Conservation (phyloP, 2,888 invertebrate species). For the Magallana nippona region DNA sequence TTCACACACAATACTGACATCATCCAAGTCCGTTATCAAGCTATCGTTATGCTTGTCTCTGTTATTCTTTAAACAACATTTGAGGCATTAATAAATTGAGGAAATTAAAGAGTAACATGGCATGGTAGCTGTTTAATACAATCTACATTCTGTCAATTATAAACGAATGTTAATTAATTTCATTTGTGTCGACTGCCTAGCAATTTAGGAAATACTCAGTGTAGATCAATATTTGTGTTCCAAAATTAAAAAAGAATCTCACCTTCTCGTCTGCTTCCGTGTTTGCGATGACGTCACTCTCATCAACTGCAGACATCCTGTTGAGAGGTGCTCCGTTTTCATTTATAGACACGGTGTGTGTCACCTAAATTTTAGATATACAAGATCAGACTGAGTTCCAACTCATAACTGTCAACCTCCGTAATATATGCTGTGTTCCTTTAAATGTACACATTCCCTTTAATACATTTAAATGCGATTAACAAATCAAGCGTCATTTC, state of each 20-base stretch:
- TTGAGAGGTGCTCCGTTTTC: neutral
- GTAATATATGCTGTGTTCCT: neutral
- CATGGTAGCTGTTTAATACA: too few relatives aligned
- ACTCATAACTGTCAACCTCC: neutral
- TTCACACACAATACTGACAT: neutral
- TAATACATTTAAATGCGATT: neutral
- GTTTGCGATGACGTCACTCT: neutral
- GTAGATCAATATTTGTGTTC: neutral
- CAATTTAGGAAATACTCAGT: neutral
- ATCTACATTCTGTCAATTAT: too few relatives aligned
- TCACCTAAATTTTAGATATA: neutral
- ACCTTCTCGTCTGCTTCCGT: neutral
- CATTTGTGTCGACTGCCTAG: neutral
- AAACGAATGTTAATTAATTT: neutral
- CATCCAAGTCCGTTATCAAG: neutral
- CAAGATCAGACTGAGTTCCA: neutral
- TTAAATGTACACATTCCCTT: neutral
- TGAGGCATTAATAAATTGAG: too few relatives aligned
- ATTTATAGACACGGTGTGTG: neutral
- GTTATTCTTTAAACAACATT: neutral
- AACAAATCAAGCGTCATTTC: neutral
- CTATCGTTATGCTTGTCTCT: neutral
- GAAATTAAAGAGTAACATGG: too few relatives aligned
- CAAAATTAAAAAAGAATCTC: neutral
- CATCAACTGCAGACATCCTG: slow-evolving; percentile 2